Base-by-base conservation (phyloP, 2,888 invertebrate species). In the Brenthis hecate region DNA sequence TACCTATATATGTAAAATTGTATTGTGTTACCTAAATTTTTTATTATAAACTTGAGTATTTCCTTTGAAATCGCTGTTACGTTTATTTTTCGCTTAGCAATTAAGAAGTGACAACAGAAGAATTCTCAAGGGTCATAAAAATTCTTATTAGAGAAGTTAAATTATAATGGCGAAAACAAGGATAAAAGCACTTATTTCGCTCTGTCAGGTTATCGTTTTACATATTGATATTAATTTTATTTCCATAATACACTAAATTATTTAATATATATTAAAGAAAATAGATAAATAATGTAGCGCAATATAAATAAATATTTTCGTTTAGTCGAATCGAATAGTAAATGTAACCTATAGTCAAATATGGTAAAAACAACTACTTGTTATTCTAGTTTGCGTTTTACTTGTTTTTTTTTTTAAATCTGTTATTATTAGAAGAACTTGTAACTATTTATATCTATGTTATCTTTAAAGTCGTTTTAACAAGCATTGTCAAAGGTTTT, bases 61-160 rank as follows among this genome's bases (percentile, higher is more conserved):
- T 50, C 51, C 36, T 36, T 53, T 62, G 36, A 51, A 62, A 51
- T 53, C 19, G 53, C 36, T 16, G 51, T 53, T 53, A 50, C 51
- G 43, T 62, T 53, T 62, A 62, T 62, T 62, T 54, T 62, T 16
- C 19, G 32, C 8, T 62, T 62, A 51, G 19, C 62, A 62, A 62
- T 62, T 53, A 62, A 62, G 62, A 53, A 19, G 43, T 62, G 62
- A 62, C 62, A 53, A 54, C 53, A 53, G 36, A 53, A 53, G 62
- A 62, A 62, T 43, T 53, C 53, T 62, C 62, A 2, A 43, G 53
- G 43, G 62, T 36, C 62, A 62, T 62, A 53, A 36, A 62, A 53
- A 62, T 53, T 53, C 62, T 19, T 36, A 36, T 53, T 14, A 54
- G 8, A n/a, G 36, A 62, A 36, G 1, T 53, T 62, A 53, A 62